These are phyloP conservation scores for Nothocercus julius DNA, from an alignment of 2,113 vertebrate genomes.

Conservation along the genomic window DNA sequence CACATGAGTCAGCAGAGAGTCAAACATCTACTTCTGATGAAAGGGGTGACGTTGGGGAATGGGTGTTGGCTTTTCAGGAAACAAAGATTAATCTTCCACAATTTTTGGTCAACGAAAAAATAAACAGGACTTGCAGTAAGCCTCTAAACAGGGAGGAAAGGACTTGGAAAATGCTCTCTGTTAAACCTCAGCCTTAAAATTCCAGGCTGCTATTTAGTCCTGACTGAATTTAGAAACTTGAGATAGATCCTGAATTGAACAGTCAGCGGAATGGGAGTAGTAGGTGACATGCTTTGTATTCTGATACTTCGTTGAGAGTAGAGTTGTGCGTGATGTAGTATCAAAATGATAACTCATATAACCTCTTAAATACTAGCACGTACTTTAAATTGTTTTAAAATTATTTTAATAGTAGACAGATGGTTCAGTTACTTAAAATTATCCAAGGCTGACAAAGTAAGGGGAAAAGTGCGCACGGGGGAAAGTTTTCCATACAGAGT, in stretches of 20 bases:
- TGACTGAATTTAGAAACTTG: neutral
- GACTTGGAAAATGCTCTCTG: neutral
- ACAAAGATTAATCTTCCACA: neutral
- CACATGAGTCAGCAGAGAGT: neutral
- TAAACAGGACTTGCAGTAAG: neutral
- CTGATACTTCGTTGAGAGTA: neutral
- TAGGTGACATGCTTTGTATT: neutral
- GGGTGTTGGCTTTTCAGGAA: neutral
- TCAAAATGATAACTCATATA: neutral
- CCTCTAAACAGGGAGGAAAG: neutral
- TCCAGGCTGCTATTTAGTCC: neutral
- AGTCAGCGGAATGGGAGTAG: neutral
- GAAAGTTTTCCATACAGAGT: neutral
- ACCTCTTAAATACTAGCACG: neutral
- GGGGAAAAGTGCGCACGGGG: no score
- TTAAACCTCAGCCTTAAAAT: neutral
- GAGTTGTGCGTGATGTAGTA: neutral
- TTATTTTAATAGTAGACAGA: neutral
- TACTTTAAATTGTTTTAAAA: neutral
- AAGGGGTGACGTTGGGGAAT: neutral
- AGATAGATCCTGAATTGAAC: neutral
- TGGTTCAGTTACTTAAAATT: neutral
- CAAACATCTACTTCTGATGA: neutral
- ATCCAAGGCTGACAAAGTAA: neutral
- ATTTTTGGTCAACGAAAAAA: neutral